phyloP scores from a whole-genome alignment of 2,797 vertebrate species.

The Enteromius argenteus region DNA sequence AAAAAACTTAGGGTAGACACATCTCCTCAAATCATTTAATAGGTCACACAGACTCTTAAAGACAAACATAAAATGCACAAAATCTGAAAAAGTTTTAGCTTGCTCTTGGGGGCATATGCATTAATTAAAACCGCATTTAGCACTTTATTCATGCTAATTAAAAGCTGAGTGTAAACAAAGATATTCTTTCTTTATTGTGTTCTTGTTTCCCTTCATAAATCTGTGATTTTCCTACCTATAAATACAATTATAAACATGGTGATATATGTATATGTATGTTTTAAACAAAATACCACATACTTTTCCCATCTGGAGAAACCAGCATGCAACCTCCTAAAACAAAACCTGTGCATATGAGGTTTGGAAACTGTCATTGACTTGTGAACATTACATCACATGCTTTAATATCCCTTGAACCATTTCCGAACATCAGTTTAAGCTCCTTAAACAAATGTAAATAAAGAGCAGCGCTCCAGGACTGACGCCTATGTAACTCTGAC shows the following conservation, averaged over 20 bases:
- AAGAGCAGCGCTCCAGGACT: background rate
- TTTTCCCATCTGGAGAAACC: background rate
- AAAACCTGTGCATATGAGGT: background rate
- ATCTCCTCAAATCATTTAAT: slow-evolving; percentile 28
- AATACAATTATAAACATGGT: background rate
- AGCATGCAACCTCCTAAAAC: slow-evolving; percentile 9
- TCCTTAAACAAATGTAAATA: slow-evolving; percentile 7
- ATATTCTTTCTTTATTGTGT: background rate
- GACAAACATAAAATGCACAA: slow-evolving; percentile 3
- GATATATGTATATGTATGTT: background rate
- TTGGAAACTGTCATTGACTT: background rate
- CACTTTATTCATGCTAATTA: slow-evolving; percentile 18
- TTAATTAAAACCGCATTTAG: background rate
- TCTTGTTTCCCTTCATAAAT: background rate
- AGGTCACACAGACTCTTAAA: slow-evolving; percentile 10
- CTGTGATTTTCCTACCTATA: background rate
- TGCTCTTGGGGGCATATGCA: background rate
- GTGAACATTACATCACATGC: slow-evolving; percentile 22
- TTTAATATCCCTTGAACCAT: slow-evolving; percentile 23
- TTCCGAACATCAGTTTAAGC: slow-evolving; percentile 4
- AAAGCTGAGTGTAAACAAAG: slow-evolving; percentile 26
- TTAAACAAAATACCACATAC: slow-evolving; percentile 18
- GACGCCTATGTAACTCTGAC: slow-evolving; percentile 5
- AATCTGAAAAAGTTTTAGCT: background rate
- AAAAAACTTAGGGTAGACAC: background rate